Evolutionary conservation across 1,140 invertebrate species (phyloP).

Genomic region (Amphibalanus amphitrite): DNA sequence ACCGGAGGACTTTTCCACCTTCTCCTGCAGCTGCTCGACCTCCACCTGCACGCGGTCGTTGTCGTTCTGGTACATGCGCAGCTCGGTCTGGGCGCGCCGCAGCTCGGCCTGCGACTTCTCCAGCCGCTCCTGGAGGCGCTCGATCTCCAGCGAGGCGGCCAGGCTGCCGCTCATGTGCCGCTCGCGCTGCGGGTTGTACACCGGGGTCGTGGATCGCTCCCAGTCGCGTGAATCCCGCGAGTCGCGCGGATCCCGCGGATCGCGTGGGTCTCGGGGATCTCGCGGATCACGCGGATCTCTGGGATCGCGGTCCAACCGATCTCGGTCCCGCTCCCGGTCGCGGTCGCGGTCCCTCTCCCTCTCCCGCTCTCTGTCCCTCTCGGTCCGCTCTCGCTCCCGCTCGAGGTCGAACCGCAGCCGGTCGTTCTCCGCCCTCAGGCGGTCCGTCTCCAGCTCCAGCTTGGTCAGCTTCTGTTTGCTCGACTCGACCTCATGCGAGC

Average conservation of each 20-base stretch:
- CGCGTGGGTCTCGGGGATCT: slow-evolving; percentile 5
- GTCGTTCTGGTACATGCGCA: slow-evolving; percentile 49
- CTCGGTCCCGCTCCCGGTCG: slow-evolving; percentile 49
- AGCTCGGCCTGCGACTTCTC: slow-evolving; percentile 68
- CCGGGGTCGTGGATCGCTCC: slow-evolving; percentile 4
- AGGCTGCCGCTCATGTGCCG: slow-evolving; percentile 5
- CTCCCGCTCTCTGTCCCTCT: slow-evolving; percentile 7
- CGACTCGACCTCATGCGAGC: slow-evolving; percentile 72
- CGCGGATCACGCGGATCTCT: background rate
- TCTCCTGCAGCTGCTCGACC: slow-evolving; percentile 68
- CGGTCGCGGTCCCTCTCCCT: slow-evolving; percentile 6
- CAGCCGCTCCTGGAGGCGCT: slow-evolving; percentile 65
- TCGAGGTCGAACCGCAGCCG: slow-evolving; percentile 61
- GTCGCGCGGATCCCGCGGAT: slow-evolving; percentile 4
- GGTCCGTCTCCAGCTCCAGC: slow-evolving; percentile 74
- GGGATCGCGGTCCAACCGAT: slow-evolving; percentile 4
- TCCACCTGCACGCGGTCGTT: slow-evolving; percentile 68
- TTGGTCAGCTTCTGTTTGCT: slow-evolving; percentile 67
- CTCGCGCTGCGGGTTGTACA: slow-evolving; percentile 3
- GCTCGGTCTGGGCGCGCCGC: slow-evolving; percentile 59
- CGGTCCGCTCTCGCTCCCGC: slow-evolving; percentile 41
- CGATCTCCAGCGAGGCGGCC: slow-evolving; percentile 37
- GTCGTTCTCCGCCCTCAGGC: slow-evolving; percentile 30
- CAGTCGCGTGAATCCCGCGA: background rate
- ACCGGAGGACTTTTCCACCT: slow-evolving; percentile 79